phyloP scores from a whole-genome alignment of 2,797 vertebrate genomes.

The Strix occidentalis region DNA sequence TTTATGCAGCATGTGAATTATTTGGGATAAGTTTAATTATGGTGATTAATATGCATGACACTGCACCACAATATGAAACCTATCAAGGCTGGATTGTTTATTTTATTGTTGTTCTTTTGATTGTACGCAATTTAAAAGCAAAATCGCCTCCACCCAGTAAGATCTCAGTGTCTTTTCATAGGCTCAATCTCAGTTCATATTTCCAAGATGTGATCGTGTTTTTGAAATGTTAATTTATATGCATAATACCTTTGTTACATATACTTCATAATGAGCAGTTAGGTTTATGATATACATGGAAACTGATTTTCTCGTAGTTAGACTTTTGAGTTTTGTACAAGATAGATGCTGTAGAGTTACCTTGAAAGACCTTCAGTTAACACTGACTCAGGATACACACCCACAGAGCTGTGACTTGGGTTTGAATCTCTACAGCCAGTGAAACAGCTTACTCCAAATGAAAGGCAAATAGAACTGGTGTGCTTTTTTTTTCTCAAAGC shows the following conservation, averaged over 20 bases:
- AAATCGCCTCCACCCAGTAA: neutral
- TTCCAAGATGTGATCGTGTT: neutral
- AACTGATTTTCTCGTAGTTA: neutral
- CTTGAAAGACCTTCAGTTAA: neutral
- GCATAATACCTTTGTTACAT: neutral
- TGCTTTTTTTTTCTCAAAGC: neutral
- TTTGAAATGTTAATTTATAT: slow-evolving; percentile 35
- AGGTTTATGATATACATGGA: neutral
- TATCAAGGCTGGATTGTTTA: slow-evolving; percentile 35
- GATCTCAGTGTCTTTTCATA: slow-evolving; percentile 7
- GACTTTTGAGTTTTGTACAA: neutral
- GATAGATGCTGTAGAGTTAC: neutral
- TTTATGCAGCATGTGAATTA: slow-evolving; percentile 54
- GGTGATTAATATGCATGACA: slow-evolving; percentile 54
- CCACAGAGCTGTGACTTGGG: neutral
- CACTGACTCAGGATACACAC: neutral
- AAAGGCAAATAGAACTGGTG: neutral
- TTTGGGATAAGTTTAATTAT: slow-evolving; percentile 55
- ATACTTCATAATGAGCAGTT: neutral
- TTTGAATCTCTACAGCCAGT: neutral
- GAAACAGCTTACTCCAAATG: neutral
- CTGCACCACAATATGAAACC: slow-evolving; percentile 21
- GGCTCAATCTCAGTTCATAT: neutral
- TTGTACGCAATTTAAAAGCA: neutral
- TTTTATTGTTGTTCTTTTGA: slow-evolving; percentile 35